phyloP scores from a whole-genome alignment of 2,888 invertebrate species.

The Linnaemya vulpina region DNA sequence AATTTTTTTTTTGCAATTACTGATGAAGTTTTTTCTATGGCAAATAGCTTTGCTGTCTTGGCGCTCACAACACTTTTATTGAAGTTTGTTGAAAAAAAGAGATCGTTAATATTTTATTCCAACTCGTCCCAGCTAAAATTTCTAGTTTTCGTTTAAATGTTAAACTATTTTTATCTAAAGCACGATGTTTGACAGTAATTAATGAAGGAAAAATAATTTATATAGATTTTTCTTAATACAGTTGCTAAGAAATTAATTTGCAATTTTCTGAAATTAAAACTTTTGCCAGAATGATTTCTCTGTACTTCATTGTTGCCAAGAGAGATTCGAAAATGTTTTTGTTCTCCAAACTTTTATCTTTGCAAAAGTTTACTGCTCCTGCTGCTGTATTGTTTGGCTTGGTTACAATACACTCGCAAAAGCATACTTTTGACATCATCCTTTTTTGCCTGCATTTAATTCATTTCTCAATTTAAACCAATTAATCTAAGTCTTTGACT shows the following conservation, averaged over 20 bases:
- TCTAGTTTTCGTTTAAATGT: neutral
- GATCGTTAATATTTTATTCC: no score
- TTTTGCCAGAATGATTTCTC: neutral
- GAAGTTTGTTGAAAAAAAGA: neutral
- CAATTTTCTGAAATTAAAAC: slow-evolving; percentile 1
- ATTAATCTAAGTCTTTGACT: slow-evolving; percentile 78
- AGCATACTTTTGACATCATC: neutral
- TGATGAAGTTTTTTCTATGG: slow-evolving; percentile 5
- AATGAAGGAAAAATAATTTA: neutral
- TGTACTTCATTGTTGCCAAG: neutral
- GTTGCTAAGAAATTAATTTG: neutral
- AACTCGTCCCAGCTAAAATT: neutral
- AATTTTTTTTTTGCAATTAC: slow-evolving; percentile 31
- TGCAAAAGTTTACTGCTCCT: slow-evolving; percentile 2
- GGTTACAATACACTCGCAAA: neutral
- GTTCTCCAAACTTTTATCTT: neutral
- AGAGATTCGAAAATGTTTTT: neutral
- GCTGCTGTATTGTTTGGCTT: neutral
- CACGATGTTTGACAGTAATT: neutral
- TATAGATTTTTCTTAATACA: slow-evolving; percentile 19
- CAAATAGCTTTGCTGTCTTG: neutral
- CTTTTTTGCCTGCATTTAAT: slow-evolving; percentile 45
- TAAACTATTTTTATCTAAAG: neutral
- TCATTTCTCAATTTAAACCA: slow-evolving; percentile 74
- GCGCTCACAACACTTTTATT: neutral